Base-by-base conservation (phyloP, 1,140 invertebrate species). In the Lordiphosa stackelbergi region DNA sequence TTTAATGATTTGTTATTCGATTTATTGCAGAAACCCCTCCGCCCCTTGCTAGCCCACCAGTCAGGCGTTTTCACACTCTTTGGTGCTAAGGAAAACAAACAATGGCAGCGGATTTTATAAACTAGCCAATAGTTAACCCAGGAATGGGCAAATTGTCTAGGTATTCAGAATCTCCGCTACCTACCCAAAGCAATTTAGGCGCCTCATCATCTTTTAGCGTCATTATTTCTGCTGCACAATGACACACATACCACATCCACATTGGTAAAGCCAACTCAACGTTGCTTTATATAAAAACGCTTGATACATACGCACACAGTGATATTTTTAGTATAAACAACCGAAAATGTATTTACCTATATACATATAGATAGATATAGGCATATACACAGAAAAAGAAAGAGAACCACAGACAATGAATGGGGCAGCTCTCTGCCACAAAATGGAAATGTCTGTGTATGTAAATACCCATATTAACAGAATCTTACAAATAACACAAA, bases 261-360 rank as follows among this genome's bases (percentile, higher is more conserved):
- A 35, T 8, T 7, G 37, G 10, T 19, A 28, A 59, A 62, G 36
- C 46, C 37, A 60, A 73, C 41, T 35, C 43, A 49, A 6, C 31
- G 60, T 9, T 66, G 46, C 46, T 34, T 57, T 61, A 68, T 69
- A 69, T 61, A 73, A 63, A 63, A 66, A 53, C 52, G 43, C 37
- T 72, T 31, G 58, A 66, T 79, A 69, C 51, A 66, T 71, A 75
- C 77, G 55, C 78, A 85, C 57, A 85, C 81, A 85, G 69, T 77
- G 60, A 84, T 85, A 85, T 85, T 85, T 85, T 85, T 85, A 85
- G 83, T 85, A 85, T 85, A 85, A 85, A 85, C 73, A 85, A 85
- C 75, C 70, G 48, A 81, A 58, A 85, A 62, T 53, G 66, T 49
- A 22, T 11, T 16, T 16, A 16, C 16, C 16, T 16, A 28, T 8